Evolutionary conservation across 1,140 invertebrate species (phyloP).

Genomic region (Onthophagus taurus): DNA sequence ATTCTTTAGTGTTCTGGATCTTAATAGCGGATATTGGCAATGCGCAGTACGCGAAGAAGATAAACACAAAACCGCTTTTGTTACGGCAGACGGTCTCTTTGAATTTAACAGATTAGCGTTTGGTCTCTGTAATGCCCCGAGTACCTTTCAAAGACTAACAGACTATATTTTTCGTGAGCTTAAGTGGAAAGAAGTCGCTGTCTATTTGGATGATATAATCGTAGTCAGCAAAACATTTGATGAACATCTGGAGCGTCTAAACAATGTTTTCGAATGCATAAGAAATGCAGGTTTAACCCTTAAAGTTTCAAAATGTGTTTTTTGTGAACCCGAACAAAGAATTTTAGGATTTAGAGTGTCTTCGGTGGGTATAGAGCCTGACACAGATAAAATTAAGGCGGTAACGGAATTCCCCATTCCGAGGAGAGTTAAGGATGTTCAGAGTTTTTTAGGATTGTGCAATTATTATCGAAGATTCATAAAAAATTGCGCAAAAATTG

Average conservation of each 20-base stretch:
- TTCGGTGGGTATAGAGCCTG: not conserved
- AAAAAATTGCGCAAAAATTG: conserved; percentile 22
- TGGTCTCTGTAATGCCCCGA: conserved; percentile 14
- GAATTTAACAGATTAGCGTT: conserved; percentile 39
- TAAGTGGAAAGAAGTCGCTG: not conserved
- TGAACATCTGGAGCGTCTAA: conserved; percentile 5
- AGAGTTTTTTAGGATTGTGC: conserved; percentile 28
- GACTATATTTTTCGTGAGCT: conserved; percentile 13
- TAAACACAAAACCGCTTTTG: conserved; percentile 16
- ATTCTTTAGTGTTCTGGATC: conserved; percentile 17
- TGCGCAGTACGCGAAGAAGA: not conserved
- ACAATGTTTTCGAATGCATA: conserved; percentile 11
- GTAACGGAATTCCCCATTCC: no score
- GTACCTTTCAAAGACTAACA: conserved; percentile 19
- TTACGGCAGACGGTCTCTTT: conserved; percentile 33
- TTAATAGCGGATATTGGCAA: conserved; percentile 12
- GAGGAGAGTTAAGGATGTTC: no score
- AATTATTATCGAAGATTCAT: conserved; percentile 29
- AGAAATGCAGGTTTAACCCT: not conserved
- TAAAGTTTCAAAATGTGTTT: not conserved
- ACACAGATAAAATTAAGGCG: no score
- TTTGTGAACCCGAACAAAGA: not conserved
- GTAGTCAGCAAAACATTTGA: conserved; percentile 17
- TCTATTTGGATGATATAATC: conserved; percentile 29
- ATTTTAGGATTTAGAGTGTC: conserved; percentile 2